phyloP scores from a whole-genome alignment of 2,888 invertebrate species.

The Napeogenes sylphis region DNA sequence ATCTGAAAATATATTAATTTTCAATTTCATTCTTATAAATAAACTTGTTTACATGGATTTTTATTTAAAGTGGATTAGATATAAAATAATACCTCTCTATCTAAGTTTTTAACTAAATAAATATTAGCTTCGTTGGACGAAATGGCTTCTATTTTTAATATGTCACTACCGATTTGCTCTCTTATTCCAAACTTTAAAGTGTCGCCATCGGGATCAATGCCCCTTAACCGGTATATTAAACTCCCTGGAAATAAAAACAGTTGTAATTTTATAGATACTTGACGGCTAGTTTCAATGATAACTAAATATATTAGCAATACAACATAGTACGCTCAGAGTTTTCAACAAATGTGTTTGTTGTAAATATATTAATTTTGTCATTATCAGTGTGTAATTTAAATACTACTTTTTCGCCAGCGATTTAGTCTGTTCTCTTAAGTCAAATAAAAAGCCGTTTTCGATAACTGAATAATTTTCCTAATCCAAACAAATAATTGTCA shows the following conservation, averaged over 20 bases:
- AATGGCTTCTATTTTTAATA: conserved; percentile 89
- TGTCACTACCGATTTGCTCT: conserved; percentile 87
- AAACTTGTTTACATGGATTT: neutral
- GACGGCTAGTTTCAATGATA: neutral
- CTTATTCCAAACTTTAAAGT: conserved; percentile 88
- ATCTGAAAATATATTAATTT: conserved; percentile 69
- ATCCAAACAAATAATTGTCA: too few relatives aligned
- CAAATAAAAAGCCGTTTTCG: too few relatives aligned
- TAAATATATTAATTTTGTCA: too few relatives aligned
- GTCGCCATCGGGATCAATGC: conserved; percentile 92
- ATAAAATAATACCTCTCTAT: conserved; percentile 83
- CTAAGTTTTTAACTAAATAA: conserved; percentile 91
- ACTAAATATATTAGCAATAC: too few relatives aligned
- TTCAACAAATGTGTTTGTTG: too few relatives aligned
- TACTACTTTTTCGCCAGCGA: too few relatives aligned
- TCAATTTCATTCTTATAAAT: neutral
- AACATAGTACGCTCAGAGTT: too few relatives aligned
- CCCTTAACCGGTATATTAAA: conserved; percentile 88
- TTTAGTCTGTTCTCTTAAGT: too few relatives aligned
- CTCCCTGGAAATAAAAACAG: conserved; percentile 79
- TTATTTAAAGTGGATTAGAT: too few relatives aligned
- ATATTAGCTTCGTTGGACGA: conserved; percentile 90
- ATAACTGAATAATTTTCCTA: too few relatives aligned
- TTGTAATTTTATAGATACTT: neutral
- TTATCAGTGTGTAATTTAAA: too few relatives aligned